A percentile compares a stretch with the other conserved stretches of the same genome.
These are phyloP conservation scores for Zaprionus gabonicus DNA, from an alignment of 1,140 invertebrate species.

Conservation along the genomic window DNA sequence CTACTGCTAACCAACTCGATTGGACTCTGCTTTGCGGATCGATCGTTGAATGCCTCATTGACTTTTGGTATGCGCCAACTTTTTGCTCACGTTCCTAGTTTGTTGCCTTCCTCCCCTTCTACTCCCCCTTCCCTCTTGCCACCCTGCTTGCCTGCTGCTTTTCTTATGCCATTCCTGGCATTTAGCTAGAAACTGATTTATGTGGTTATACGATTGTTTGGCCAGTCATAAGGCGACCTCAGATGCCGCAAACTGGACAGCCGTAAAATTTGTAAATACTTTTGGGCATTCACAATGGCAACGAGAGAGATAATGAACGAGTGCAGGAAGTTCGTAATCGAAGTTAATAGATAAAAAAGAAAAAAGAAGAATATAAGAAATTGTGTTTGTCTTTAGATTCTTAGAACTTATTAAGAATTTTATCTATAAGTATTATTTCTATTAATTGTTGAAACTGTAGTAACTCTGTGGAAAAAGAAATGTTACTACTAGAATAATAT, in stretches of 20 bases:
- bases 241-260: constrained; percentile 29
- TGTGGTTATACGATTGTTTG: constrained; percentile 61
- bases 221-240: constrained; percentile 52
- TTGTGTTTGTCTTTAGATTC: not conserved
- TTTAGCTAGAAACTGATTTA: constrained; percentile 81
- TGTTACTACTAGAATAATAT: too few species aligned
- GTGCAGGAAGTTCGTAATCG: not conserved
- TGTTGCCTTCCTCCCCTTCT: constrained; percentile 13
- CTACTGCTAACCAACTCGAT: constrained; percentile 10
- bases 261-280: constrained; percentile 74
- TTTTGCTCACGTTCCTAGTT: constrained; percentile 63
- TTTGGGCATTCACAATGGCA: constrained; percentile 64
- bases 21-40: constrained; percentile 43
- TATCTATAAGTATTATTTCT: too few species aligned
- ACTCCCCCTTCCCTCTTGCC: not conserved
- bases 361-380: not conserved
- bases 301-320: not conserved
- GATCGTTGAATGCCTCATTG: constrained; percentile 81
- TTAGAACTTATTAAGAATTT: rapidly evolving
- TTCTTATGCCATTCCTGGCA: constrained; percentile 52
- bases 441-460: too few species aligned
- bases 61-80: constrained; percentile 80
- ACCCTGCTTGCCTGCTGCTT: not conserved
- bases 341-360: not conserved
- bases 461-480: too few species aligned